Conservation (phyloP, 2,113 vertebrate genomes). For the Bothrops jararaca region DNA sequence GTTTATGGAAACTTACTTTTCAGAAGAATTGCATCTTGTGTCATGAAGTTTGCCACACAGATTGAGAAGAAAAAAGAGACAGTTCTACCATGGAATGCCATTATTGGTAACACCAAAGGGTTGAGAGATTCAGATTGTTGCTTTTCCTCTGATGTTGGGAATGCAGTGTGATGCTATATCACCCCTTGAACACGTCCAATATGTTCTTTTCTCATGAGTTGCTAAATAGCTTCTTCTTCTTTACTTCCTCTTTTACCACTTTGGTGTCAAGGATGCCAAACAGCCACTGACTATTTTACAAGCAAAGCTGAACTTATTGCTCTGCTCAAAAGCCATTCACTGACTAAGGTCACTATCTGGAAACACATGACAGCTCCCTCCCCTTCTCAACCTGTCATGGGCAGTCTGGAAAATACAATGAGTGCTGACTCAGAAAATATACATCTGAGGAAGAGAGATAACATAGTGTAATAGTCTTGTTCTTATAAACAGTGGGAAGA, state of each 20-base stretch:
- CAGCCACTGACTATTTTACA: constrained; percentile 40
- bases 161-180: constrained; percentile 18
- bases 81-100: constrained; percentile 46
- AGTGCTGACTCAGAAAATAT: constrained; percentile 72
- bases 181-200: constrained; percentile 9
- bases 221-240: constrained; percentile 1
- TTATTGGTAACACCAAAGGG: not conserved
- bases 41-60: constrained; percentile 42
- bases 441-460: constrained; percentile 73
- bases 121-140: constrained; percentile 33
- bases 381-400: constrained; percentile 31
- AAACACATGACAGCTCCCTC: constrained; percentile 63
- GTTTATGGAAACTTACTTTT: constrained; percentile 57
- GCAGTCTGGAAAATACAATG: constrained; percentile 70
- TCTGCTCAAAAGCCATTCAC: constrained; percentile 22
- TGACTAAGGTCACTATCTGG: constrained; percentile 65
- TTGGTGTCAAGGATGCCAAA: constrained; percentile 5
- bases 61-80: constrained; percentile 26
- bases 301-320: constrained; percentile 12
- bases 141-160: constrained; percentile 5
- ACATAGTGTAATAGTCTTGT: constrained; percentile 53
- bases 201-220: constrained; percentile 36
- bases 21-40: constrained; percentile 39
- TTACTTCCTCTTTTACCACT: not conserved
- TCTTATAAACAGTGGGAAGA: constrained; percentile 55